phyloP scores from a whole-genome alignment of 35 echinoderm and acorn worm genomes.

The Lytechinus pictus region DNA sequence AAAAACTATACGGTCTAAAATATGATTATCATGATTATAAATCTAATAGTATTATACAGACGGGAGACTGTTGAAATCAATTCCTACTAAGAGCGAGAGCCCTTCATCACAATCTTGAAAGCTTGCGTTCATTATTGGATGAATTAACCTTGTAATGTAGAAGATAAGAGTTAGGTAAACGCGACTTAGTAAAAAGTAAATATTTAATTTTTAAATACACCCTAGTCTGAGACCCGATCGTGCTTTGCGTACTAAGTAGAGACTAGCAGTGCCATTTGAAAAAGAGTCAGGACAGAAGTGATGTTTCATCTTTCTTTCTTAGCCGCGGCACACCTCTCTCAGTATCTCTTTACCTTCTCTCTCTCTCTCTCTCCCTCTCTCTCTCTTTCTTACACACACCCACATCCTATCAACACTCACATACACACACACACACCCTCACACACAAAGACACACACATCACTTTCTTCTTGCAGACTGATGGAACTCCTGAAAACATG shows the following conservation, averaged over 20 bases:
- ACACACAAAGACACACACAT: too few species aligned
- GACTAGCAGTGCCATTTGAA: background rate
- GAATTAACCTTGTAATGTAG: background rate
- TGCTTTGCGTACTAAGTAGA: background rate
- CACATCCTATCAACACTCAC: background rate
- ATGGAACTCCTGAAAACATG: too few species aligned
- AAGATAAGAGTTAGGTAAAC: background rate
- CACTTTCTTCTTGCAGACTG: too few species aligned
- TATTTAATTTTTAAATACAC: constrained; percentile 14
- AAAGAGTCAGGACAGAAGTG: background rate
- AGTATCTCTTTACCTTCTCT: background rate
- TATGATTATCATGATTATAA: too few species aligned
- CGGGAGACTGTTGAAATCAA: background rate
- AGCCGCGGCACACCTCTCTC: background rate
- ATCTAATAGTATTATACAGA: too few species aligned
- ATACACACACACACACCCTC: too few species aligned
- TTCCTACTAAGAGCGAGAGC: background rate
- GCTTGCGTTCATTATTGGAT: background rate
- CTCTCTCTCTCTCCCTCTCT: background rate
- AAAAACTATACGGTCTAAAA: too few species aligned
- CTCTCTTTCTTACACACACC: background rate
- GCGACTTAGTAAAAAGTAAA: background rate
- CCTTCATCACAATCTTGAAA: background rate
- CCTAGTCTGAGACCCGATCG: background rate
- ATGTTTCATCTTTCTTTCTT: background rate